These are phyloP conservation scores for Nipponia nippon DNA, from an alignment of 2,113 vertebrate species.

Conservation along the genomic window DNA sequence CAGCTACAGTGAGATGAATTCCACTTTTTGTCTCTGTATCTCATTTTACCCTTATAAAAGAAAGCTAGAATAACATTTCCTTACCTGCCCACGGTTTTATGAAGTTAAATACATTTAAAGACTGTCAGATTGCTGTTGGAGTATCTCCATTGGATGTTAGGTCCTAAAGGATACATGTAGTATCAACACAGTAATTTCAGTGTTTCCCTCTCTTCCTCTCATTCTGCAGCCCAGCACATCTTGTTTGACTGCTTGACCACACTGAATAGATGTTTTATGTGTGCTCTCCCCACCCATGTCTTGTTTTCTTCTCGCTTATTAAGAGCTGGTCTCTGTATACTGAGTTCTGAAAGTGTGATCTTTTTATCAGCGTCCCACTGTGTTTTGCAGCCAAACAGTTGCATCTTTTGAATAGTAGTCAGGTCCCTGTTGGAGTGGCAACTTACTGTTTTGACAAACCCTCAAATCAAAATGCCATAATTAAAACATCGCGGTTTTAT, in stretches of 20 bases:
- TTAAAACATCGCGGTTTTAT: background rate
- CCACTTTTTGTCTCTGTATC: background rate
- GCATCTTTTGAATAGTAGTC: background rate
- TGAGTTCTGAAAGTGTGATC: background rate
- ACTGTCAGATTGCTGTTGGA: background rate
- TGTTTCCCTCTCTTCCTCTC: background rate
- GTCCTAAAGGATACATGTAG: background rate
- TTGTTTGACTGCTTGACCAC: background rate
- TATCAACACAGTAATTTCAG: background rate
- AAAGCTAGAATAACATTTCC: background rate
- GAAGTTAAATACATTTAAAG: background rate
- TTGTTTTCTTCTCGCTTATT: background rate
- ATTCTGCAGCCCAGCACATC: background rate
- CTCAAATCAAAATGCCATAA: background rate
- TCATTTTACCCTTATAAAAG: background rate
- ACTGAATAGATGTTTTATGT: background rate
- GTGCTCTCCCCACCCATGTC: background rate
- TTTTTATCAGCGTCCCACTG: background rate
- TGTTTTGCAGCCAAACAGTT: background rate
- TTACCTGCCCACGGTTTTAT: background rate
- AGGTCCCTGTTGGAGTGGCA: background rate
- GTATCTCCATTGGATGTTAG: background rate
- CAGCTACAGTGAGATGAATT: background rate
- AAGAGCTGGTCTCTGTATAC: background rate
- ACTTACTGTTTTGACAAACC: background rate